Conservation (phyloP, 2,797 vertebrate species). For the Neosilurus hyrtlii region DNA sequence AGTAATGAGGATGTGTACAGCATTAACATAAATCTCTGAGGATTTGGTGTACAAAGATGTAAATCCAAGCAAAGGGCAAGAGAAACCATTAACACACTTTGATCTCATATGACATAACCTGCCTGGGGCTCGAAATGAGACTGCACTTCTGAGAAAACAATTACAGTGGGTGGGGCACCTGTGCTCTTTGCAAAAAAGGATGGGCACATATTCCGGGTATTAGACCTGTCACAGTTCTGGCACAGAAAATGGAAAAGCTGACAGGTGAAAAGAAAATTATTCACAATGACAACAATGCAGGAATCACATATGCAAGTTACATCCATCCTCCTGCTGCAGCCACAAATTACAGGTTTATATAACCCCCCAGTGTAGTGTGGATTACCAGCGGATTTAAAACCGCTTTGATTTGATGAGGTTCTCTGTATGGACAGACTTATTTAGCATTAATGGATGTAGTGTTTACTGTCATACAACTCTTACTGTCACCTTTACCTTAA, state of each 20-base stretch:
- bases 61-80: slow-evolving; percentile 6
- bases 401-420: background rate
- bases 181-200: slow-evolving; percentile 1
- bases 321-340: no score
- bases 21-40: slow-evolving; percentile 20
- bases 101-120: slow-evolving; percentile 8
- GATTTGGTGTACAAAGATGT: background rate
- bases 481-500: background rate
- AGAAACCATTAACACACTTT: slow-evolving; percentile 36
- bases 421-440: background rate
- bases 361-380: no score
- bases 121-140: slow-evolving; percentile 5
- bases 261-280: background rate
- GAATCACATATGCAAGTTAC: no score
- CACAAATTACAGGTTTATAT: no score
- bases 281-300: background rate
- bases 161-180: slow-evolving; percentile 13
- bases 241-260: slow-evolving; percentile 12
- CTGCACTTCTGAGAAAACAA: slow-evolving; percentile 30
- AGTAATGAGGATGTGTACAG: background rate
- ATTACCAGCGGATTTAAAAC: background rate
- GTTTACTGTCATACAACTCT: background rate
- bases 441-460: background rate
- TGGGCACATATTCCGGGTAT: slow-evolving; percentile 19
- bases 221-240: background rate